Evolutionary conservation across 1,140 invertebrate genomes (phyloP), one percentile per base, ranked within the genome.

Genomic region (Drosophila elegans): DNA sequence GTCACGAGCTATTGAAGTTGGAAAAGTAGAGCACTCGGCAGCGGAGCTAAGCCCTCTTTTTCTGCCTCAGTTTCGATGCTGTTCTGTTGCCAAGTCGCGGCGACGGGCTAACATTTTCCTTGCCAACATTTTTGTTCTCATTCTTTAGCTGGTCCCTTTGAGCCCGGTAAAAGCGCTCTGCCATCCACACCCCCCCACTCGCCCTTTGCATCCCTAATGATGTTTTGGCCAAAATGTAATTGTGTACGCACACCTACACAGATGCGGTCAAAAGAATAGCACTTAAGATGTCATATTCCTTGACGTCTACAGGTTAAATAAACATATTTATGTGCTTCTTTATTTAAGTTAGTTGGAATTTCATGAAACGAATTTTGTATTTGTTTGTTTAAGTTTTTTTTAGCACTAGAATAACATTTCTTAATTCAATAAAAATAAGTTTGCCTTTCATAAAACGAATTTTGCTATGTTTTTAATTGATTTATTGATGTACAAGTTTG

Each of bases 1-100:
- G 83, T 88, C 83, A 89, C 84, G 83, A 88, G 84, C 84, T 82
- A 83, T 88, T 88, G 79, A 88, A 89, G 84, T 78, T 79, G 54
- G 25, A 86, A 86, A 88, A 89, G 79, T 88, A 80, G 83, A 88
- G 75, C 83, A 88, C 69, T 78, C 71, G 69, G 74, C 74, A 63
- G 51, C 64, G 41, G 34, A 68, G 63, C 73, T 62, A 71, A 77
- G 78, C 67, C 68, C 77, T 72, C 34, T 63, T 52, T 32, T 29
- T 53, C 41, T 29, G 38, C 11, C n/a, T 10, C 39, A 12, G 39
- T 79, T 62, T 60, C 72, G 75, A 46, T 62, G 51, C 49, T 82
- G 79, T 82, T 82, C 49, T 73, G 79, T 82, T 82, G 78, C 66
- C 78, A 81, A 80, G 73, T 57, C 73, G 62, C 74, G 63, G 44